Evolutionary conservation across 2,888 invertebrate genomes (phyloP).

Genomic region (Taenaris catops): DNA sequence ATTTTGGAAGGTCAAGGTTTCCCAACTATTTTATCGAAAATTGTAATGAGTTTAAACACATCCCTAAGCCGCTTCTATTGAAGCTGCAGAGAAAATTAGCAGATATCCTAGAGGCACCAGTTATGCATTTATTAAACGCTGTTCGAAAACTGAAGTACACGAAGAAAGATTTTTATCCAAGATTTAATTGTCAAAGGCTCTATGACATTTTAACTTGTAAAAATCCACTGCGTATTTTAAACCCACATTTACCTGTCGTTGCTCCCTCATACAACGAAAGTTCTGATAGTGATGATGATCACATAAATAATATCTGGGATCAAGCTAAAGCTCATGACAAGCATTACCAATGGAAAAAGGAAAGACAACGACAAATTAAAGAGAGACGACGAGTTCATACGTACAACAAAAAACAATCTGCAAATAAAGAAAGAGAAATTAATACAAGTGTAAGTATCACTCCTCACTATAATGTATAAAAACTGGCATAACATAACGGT

Average conservation of each 20-base stretch:
- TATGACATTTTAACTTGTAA: constrained; percentile 79
- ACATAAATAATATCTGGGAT: constrained; percentile 58
- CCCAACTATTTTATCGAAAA: constrained; percentile 87
- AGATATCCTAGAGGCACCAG: constrained; percentile 85
- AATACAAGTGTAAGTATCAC: constrained; percentile 77
- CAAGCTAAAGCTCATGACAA: constrained; percentile 71
- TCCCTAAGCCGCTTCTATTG: constrained; percentile 81
- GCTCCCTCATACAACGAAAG: constrained; percentile 38
- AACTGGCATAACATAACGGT: no score
- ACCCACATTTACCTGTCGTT: constrained; percentile 54
- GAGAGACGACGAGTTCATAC: constrained; percentile 49
- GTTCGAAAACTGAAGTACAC: constrained; percentile 83
- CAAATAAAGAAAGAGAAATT: constrained; percentile 65
- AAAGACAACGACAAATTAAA: constrained; percentile 55
- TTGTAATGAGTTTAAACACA: constrained; percentile 86
- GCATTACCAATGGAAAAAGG: constrained; percentile 57
- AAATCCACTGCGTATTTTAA: constrained; percentile 69
- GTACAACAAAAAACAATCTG: constrained; percentile 44
- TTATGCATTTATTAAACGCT: constrained; percentile 84
- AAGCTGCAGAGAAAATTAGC: constrained; percentile 84
- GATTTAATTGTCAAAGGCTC: constrained; percentile 79
- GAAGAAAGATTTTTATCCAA: constrained; percentile 82
- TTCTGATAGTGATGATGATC: constrained; percentile 61
- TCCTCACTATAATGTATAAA: no score
- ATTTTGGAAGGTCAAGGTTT: constrained; percentile 81